Conservation (phyloP, 2,113 vertebrate species). For the Neopipo cinnamomea region DNA sequence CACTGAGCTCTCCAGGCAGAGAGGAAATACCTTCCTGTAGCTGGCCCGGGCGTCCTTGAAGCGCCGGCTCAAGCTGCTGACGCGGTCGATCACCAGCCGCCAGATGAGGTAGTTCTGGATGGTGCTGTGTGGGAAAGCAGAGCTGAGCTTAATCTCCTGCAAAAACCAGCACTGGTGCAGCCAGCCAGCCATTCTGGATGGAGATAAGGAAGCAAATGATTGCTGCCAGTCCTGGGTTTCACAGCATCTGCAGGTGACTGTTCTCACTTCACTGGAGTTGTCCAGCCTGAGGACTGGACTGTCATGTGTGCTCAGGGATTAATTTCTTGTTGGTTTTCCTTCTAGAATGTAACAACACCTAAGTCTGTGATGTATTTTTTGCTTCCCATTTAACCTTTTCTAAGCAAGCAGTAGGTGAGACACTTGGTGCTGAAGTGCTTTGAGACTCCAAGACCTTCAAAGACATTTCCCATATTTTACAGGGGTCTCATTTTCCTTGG, state of each 20-base stretch:
- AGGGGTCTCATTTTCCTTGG: not conserved
- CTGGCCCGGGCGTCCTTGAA: slow-evolving; percentile 87
- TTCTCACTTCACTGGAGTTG: not conserved
- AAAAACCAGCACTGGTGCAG: not conserved
- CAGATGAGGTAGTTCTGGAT: slow-evolving; percentile 96
- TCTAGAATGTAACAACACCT: not conserved
- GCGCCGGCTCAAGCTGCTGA: slow-evolving; percentile 87
- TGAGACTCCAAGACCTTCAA: not conserved
- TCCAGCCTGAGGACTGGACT: not conserved
- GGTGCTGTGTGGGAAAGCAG: slow-evolving; percentile 75
- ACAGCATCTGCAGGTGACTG: not conserved
- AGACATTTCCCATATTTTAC: not conserved
- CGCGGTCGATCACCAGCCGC: slow-evolving; percentile 86
- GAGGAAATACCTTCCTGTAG: slow-evolving; percentile 79
- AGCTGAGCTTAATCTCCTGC: not conserved
- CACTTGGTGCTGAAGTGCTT: not conserved
- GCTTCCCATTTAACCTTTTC: not conserved
- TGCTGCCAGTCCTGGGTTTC: not conserved
- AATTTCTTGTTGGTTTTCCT: not conserved
- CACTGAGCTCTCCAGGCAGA: not conserved
- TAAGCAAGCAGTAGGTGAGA: not conserved
- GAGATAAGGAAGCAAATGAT: not conserved
- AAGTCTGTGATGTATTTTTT: not conserved
- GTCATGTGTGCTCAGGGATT: not conserved
- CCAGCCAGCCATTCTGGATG: not conserved